Conservation (phyloP, 2,888 invertebrate species). For the Aethes cnicana region DNA sequence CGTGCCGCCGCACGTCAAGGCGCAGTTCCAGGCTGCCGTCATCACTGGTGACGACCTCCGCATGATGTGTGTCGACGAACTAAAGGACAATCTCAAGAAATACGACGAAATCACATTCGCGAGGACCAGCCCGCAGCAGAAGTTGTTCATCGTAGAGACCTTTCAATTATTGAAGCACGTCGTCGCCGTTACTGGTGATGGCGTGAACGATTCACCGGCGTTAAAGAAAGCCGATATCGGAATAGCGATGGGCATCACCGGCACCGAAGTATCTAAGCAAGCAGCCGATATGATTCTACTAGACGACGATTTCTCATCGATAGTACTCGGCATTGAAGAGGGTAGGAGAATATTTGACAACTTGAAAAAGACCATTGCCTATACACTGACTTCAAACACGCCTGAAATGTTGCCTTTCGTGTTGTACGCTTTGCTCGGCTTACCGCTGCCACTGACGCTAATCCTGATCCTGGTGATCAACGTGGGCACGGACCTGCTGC, state of each 20-base stretch:
- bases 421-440: slow-evolving; percentile 86
- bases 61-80: slow-evolving; percentile 76
- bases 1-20: slow-evolving; percentile 73
- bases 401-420: slow-evolving; percentile 93
- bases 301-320: slow-evolving; percentile 94
- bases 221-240: slow-evolving; percentile 93
- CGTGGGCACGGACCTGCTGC: slow-evolving; percentile 90
- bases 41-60: slow-evolving; percentile 81
- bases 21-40: slow-evolving; percentile 62
- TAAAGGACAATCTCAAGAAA: slow-evolving; percentile 81
- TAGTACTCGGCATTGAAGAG: slow-evolving; percentile 92
- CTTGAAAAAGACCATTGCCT: slow-evolving; percentile 92
- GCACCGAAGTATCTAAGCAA: slow-evolving; percentile 91
- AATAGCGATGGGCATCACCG: slow-evolving; percentile 90
- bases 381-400: slow-evolving; percentile 91
- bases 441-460: slow-evolving; percentile 87
- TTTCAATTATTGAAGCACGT: slow-evolving; percentile 90
- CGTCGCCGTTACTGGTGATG: slow-evolving; percentile 94
- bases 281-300: slow-evolving; percentile 95
- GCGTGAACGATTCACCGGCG: slow-evolving; percentile 94
- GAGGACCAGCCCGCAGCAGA: slow-evolving; percentile 86
- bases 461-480: slow-evolving; percentile 87
- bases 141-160: slow-evolving; percentile 87
- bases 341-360: slow-evolving; percentile 92
- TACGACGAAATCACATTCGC: slow-evolving; percentile 90